Percentiles rank a stretch among this genome's conserved stretches.
These are phyloP conservation scores for Galemys pyrenaicus DNA, from an alignment of 2,113 vertebrate species.

Conservation along the genomic window DNA sequence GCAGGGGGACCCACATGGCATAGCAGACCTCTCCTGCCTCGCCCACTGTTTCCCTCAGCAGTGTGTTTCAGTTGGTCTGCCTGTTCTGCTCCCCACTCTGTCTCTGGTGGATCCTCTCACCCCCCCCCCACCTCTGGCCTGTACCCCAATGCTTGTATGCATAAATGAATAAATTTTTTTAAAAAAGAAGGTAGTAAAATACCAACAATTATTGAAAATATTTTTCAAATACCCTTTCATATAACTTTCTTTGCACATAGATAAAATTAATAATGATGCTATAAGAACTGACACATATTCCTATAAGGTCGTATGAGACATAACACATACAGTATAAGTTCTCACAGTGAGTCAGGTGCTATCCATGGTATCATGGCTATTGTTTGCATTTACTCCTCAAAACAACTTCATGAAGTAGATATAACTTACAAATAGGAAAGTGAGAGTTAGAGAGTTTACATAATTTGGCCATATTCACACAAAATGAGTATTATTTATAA, in stretches of 20 bases:
- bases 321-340: background rate
- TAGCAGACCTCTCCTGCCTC: no score
- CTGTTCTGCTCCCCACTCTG: no score
- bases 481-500: background rate
- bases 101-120: no score
- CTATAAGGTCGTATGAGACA: no score
- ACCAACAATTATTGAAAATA: background rate
- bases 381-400: background rate
- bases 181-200: conserved; percentile 8
- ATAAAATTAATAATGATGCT: background rate
- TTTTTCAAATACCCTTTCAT: background rate
- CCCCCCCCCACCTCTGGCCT: no score
- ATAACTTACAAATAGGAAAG: background rate
- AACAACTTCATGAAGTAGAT: background rate
- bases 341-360: background rate
- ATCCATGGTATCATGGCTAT: background rate
- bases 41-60: no score
- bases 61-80: no score
- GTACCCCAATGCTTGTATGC: no score
- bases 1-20: no score
- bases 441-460: background rate
- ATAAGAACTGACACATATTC: background rate
- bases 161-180: no score
- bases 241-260: background rate
- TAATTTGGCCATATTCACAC: background rate